Evolutionary conservation across 2,797 vertebrate genomes (phyloP).

Genomic region (Pseudotriccus pelzelni): DNA sequence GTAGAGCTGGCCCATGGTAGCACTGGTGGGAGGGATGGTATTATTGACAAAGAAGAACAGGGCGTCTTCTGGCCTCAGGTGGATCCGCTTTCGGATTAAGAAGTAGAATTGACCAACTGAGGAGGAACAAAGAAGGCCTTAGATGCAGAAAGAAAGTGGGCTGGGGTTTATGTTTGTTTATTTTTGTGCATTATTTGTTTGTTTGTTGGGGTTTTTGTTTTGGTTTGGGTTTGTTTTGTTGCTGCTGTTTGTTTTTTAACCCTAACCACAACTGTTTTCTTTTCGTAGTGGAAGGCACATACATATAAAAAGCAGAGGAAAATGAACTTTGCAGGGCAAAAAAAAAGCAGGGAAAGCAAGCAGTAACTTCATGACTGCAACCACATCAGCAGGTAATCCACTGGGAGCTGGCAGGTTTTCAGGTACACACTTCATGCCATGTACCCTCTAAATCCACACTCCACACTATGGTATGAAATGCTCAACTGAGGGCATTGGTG

Average conservation of each 20-base stretch:
- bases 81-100: slow-evolving; percentile 94
- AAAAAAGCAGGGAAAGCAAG: not conserved
- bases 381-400: not conserved
- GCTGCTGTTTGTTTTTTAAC: not conserved
- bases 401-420: not conserved
- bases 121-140: not conserved
- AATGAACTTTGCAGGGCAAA: not conserved
- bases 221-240: not conserved
- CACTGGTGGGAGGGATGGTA: slow-evolving; percentile 94
- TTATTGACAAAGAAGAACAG: slow-evolving; percentile 99
- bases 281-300: not conserved
- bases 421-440: not conserved
- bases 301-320: not conserved
- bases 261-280: not conserved
- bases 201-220: fast-evolving
- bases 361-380: not conserved
- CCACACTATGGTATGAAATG: not conserved
- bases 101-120: slow-evolving; percentile 95
- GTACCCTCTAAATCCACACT: not conserved
- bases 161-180: not conserved
- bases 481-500: not conserved
- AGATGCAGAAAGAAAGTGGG: not conserved
- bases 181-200: too few relatives aligned
- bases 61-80: slow-evolving; percentile 94
- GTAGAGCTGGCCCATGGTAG: slow-evolving; percentile 93